Evolutionary conservation across 2,888 invertebrate species (phyloP), one percentile per base, ranked within the genome.

Genomic region (Oscheius onirici): DNA sequence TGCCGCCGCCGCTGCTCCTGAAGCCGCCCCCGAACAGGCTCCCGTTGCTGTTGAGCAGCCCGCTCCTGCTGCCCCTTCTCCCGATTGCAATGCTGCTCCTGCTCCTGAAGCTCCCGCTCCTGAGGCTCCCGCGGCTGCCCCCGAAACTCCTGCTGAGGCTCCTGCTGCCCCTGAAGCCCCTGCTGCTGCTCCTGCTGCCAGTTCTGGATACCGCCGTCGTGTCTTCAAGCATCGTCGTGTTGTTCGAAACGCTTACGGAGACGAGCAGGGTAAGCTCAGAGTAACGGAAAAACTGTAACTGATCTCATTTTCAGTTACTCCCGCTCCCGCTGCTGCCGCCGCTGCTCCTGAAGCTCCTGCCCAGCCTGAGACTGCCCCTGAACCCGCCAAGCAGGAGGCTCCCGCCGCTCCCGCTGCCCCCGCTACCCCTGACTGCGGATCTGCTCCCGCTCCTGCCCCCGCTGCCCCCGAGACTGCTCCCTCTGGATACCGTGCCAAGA

Each of bases 401-500:
- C 49, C 49, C 3, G 49, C 55, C 26, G 55, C 55, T n/a, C 28
- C 24, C 2, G 55, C 55, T 26, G 55, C 55, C 26, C 20, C 55
- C 13, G 55, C 55, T n/a, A n/a, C n/a, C n/a, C n/a, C 55, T n/a
- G 55, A 22, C 49, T 49, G 22, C 17, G 17, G 22, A 49, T 5
- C 22, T 17, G 26, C 58, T 58, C 40, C 26, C 17, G 41, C 63
- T 46, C n/a, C 49, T 8, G 28, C 49, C 44, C 24, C 60, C 11
- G 22, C 60, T 43, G 49, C 46, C n/a, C 49, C n/a, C n/a, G n/a
- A n/a, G n/a, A n/a, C 60, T 34, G 34, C 13, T 54, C 24, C 34
- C 22, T 40, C 52, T 28, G 76, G 74, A 72, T 77, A 76, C 72
- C 69, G 76, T 49, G 61, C 65, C 73, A 76, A 78, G 70, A 74